These are phyloP conservation scores for Drosophila rufa DNA, from an alignment of 1,140 invertebrate species.

Conservation along the genomic window DNA sequence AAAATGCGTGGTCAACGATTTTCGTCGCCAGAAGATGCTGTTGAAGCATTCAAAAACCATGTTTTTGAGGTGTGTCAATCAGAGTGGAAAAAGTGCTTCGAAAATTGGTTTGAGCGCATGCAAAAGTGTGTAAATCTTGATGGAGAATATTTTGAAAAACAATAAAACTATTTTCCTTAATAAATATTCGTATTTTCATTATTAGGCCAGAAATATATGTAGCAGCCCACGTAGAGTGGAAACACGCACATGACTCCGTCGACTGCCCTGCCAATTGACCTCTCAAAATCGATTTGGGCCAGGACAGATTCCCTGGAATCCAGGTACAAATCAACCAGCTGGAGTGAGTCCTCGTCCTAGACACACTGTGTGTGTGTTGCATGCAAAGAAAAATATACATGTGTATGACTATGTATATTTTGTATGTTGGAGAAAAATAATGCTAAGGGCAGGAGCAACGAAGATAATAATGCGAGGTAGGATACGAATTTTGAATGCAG, in stretches of 20 bases:
- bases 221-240: no score
- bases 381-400: constrained; percentile 28
- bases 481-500: neutral
- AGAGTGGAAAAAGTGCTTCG: no score
- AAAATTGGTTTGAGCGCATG: no score
- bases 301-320: neutral
- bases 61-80: no score
- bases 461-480: neutral
- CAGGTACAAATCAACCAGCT: neutral
- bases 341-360: neutral
- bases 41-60: no score
- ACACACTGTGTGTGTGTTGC: constrained; percentile 1
- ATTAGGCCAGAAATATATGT: no score
- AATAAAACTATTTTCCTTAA: no score
- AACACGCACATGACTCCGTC: constrained; percentile 6
- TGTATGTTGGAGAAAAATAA: constrained; percentile 46
- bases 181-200: no score
- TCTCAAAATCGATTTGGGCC: constrained; percentile 25
- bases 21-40: no score
- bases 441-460: constrained; percentile 1
- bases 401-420: constrained; percentile 24
- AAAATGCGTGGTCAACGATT: no score
- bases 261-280: constrained; percentile 8
- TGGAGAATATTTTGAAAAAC: no score
- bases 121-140: no score